These are phyloP conservation scores for Casuarius casuarius DNA, from an alignment of 2,113 vertebrate species.

Conservation along the genomic window DNA sequence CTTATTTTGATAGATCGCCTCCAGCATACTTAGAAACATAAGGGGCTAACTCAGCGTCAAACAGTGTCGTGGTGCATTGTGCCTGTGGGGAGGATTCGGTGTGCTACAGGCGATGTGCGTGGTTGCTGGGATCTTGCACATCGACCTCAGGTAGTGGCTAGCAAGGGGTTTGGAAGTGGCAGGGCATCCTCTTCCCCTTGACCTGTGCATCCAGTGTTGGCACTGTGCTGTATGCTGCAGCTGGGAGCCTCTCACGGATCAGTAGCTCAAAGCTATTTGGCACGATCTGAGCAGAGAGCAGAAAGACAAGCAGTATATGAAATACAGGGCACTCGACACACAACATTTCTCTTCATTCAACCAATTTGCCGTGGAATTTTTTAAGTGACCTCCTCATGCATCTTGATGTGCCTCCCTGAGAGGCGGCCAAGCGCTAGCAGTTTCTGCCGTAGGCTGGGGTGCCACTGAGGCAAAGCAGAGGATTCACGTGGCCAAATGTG, in stretches of 20 bases:
- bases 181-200: neutral
- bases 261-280: neutral
- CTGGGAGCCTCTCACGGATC: neutral
- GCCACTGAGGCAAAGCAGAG: too few species aligned
- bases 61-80: neutral
- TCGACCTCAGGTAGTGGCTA: neutral
- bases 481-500: too few species aligned
- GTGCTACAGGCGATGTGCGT: neutral
- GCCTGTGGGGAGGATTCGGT: too few species aligned
- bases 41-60: neutral
- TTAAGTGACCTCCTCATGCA: too few species aligned
- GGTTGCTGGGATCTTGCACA: neutral
- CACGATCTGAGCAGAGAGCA: neutral
- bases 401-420: too few species aligned
- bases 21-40: neutral
- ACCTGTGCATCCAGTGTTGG: neutral
- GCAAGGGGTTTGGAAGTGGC: neutral
- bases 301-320: neutral
- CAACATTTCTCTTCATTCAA: neutral
- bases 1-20: neutral
- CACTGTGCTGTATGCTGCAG: too few species aligned
- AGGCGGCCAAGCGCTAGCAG: too few species aligned
- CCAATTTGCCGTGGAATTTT: neutral
- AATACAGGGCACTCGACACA: neutral
- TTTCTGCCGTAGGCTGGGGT: too few species aligned